A percentile compares a stretch with the other conserved stretches of the same genome.
Conservation (phyloP, 2,113 vertebrate species). For the Podocnemis expansa region DNA sequence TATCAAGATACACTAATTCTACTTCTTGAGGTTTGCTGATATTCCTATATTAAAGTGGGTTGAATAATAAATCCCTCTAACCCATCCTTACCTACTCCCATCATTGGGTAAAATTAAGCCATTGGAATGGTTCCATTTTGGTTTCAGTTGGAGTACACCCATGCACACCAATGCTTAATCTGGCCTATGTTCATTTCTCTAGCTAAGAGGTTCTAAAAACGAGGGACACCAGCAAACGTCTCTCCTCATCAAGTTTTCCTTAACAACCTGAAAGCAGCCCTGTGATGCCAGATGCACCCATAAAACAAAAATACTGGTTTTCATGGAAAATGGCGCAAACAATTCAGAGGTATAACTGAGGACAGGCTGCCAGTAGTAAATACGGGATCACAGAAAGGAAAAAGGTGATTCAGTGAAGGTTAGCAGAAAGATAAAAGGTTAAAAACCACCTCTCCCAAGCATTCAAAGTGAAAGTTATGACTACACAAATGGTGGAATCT, state of each 20-base stretch:
- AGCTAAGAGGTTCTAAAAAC: not conserved
- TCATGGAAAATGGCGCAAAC: not conserved
- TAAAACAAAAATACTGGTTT: not conserved
- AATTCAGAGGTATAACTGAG: not conserved
- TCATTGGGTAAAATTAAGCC: not conserved
- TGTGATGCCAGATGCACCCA: not conserved
- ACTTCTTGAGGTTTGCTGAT: not conserved
- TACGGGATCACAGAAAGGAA: not conserved
- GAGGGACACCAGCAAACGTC: not conserved
- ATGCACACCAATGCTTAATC: not conserved
- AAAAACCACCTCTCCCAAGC: not conserved
- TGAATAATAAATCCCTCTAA: not conserved
- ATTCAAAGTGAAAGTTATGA: not conserved
- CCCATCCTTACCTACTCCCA: not conserved
- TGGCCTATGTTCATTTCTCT: not conserved
- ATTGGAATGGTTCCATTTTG: not conserved
- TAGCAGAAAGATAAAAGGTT: not conserved
- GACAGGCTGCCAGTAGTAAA: not conserved
- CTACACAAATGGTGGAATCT: not conserved
- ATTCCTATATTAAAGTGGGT: not conserved
- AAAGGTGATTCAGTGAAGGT: not conserved
- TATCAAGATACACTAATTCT: not conserved
- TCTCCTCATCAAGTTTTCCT: not conserved
- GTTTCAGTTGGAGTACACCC: not conserved
- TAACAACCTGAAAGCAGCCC: not conserved